Base-by-base conservation (phyloP, 2,888 invertebrate species). In the Scotopteryx bipunctaria region DNA sequence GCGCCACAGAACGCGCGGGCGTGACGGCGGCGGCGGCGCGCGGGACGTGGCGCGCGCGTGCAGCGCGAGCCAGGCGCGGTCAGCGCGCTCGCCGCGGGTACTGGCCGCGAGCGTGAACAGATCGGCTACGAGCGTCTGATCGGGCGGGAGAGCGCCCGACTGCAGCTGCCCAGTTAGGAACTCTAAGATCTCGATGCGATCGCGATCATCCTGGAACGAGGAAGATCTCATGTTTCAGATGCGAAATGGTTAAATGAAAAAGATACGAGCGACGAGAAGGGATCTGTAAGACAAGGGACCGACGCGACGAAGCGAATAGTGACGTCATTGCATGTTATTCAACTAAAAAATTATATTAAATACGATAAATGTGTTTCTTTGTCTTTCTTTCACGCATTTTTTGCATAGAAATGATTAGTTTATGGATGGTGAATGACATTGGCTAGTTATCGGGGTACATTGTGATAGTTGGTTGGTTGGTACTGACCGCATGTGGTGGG, bases 81-180 rank as follows among this genome's bases (percentile, higher is more conserved):
- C 88, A 9, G 82, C 71, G 19, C 83, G 75, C 68, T 84, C 85
- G 51, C 79, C 73, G 2, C 42, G 55, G 8, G 36, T 17, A 9
- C 3, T 19, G 5, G 66, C 71, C 4, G 80, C 79, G 9, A 83
- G 64, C 50, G 75, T 68, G 52, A 73, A 71, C 23, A 81, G 69
- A 38, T 72, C 69, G 17, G 64, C 67, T 11, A 81, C 66, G n/a
- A 85, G 61, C 44, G 83, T 81, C 33, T 71, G 74, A 54, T 88
- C 88, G 23, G 76, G 58, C 1, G 88, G 88, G n/a, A 86, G 60
- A 16, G 83, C 78, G 2, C 86, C 83, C 27, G 77, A 67, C 37
- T 69, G 73, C 25, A 90, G 52, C 59, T 90, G 91, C 1, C 81
- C 79, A 3, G 78, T 72, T 19, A 90, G 76, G 61, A 90, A 91